Base-by-base conservation (phyloP, 53 echinoderm and acorn worm species). In the Luidia sarsii region DNA sequence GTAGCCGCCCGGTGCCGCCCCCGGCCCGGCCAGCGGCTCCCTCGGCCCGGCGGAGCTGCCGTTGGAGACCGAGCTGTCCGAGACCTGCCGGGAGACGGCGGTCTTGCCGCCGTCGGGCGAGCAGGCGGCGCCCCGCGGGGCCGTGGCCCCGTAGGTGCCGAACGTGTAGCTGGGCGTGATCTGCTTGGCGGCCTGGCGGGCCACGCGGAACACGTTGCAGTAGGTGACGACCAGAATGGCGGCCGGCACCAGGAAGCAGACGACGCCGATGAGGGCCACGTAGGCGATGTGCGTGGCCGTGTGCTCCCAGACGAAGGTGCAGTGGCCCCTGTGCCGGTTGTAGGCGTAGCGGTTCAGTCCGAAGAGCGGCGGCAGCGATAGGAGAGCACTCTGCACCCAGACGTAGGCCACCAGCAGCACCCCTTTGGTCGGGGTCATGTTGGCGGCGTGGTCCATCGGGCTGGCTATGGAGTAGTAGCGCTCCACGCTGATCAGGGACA, bases 401-500 rank as follows among this genome's bases (percentile, higher is more conserved):
- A 94, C 89, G 64, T 91, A 94, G 4, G 43, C 72, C 29, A 94
- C 71, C 1, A 83, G 24, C 1, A 86, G 18, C 23, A 86, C 19
- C 3, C 77, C 79, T 67, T 79, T 85, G 1, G 68, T 70, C 2
- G 85, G 77, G 1, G 91, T 94, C 83, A 88, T 62, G 38, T 89
- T 83, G 3, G 75, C 86, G 0, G 91, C 89, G 49, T 94, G 89
- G 32, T 83, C 82, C 88, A 94, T 91, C 2, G 94, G 94, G 43
- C 92, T 69, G 1, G 94, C 94, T 53, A 94, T 94, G 33, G 89
- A 91, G 20, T 82, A 89, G 72, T 94, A 94, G 2, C 94, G 70
- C 30, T 94, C 94, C 39, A 94, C 77, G 59, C 94, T 94, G 81
- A 94, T 91, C 6, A 91, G 67, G 22, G 89, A 79, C n/a, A 94